Evolutionary conservation across 64 coral and sea anemone species (phyloP).

Genomic region (Dendronephthya gigantea): DNA sequence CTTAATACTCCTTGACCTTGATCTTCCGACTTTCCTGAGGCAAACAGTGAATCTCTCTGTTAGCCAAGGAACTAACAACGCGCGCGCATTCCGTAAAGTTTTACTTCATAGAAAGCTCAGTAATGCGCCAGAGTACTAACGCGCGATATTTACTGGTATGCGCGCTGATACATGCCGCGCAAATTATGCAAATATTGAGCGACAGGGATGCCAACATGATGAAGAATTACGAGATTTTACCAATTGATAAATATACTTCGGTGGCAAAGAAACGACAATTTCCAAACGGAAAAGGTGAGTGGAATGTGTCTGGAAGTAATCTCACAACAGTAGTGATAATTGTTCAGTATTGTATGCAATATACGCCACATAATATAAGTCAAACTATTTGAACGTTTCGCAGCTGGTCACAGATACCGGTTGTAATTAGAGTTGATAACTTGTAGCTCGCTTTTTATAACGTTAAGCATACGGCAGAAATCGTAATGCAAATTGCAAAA

Average conservation of each 20-base stretch:
- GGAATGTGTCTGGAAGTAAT: not conserved
- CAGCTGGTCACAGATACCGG: too few relatives aligned
- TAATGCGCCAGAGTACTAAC: not conserved
- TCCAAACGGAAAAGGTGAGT: not conserved
- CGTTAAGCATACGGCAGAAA: too few relatives aligned
- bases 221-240: not conserved
- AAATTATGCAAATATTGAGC: not conserved
- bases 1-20: too few relatives aligned
- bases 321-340: not conserved
- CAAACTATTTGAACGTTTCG: too few relatives aligned
- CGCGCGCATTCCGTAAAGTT: not conserved
- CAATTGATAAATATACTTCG: not conserved
- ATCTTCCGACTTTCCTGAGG: not conserved
- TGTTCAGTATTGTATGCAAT: too few relatives aligned
- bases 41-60: not conserved
- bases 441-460: too few relatives aligned
- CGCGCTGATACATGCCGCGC: not conserved
- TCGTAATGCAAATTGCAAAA: too few relatives aligned
- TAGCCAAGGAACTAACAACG: not conserved
- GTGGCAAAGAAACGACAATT: not conserved
- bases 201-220: not conserved
- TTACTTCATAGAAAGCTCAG: not conserved
- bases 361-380: not conserved
- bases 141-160: not conserved
- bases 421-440: too few relatives aligned